Evolutionary conservation across 2,888 invertebrate genomes (phyloP).

Genomic region (Eilema sororculum): DNA sequence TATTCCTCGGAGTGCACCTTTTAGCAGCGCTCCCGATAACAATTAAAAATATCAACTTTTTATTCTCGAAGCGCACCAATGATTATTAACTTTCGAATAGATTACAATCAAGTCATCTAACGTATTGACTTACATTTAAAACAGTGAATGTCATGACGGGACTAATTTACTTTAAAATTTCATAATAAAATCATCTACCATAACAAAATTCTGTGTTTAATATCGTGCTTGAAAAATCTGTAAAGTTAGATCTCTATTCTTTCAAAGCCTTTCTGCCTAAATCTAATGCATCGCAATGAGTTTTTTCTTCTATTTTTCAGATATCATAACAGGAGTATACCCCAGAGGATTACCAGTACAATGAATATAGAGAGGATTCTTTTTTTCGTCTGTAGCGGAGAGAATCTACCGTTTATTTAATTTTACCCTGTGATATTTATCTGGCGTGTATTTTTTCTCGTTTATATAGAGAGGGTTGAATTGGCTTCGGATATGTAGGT

Average conservation of each 20-base stretch:
- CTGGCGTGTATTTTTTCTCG: constrained; percentile 37
- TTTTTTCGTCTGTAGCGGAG: constrained; percentile 34
- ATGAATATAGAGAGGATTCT: constrained; percentile 61
- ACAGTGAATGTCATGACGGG: too few relatives aligned
- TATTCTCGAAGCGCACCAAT: too few relatives aligned
- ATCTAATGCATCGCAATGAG: constrained; percentile 64
- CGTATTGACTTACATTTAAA: too few relatives aligned
- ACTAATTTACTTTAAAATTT: too few relatives aligned
- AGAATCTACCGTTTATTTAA: constrained; percentile 45
- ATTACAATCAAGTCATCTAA: too few relatives aligned
- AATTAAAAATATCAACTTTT: too few relatives aligned
- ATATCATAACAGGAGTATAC: constrained; percentile 57
- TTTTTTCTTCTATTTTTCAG: constrained; percentile 48
- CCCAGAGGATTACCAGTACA: constrained; percentile 56
- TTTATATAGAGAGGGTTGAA: constrained; percentile 27
- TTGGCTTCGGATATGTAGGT: constrained; percentile 28
- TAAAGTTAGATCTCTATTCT: constrained; percentile 41
- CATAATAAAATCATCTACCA: too few relatives aligned
- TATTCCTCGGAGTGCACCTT: too few relatives aligned
- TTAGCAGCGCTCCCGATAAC: too few relatives aligned
- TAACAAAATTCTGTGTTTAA: too few relatives aligned
- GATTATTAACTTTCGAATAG: too few relatives aligned
- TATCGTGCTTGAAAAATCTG: constrained; percentile 23
- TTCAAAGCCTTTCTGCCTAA: constrained; percentile 33
- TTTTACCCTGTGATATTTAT: constrained; percentile 48